Base-by-base conservation (phyloP, 2,797 vertebrate genomes). In the Fundulus diaphanus region DNA sequence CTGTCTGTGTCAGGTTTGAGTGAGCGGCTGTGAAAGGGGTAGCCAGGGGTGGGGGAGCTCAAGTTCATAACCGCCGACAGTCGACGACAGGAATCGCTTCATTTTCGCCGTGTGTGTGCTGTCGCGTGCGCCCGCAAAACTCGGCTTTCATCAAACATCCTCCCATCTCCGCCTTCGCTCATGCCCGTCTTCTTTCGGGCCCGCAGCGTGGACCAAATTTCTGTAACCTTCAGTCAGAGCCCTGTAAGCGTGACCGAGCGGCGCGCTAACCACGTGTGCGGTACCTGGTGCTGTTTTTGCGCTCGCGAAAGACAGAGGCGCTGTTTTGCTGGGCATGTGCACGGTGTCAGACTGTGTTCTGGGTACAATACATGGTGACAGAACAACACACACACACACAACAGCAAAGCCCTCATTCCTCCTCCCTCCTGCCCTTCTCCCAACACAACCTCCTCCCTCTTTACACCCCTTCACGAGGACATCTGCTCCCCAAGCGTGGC, bases 11-110 rank as follows among this genome's bases (percentile, higher is more conserved):
- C 44, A 44, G 77, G 69, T 82, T 71, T 22, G 24, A 73, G 82
- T 80, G 81, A 65, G 83, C 74, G 87, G 87, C 70, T 77, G 69
- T 51, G 74, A 54, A 66, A 75, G 73, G 77, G 85, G 87, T 85
- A 22, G 65, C 9, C 2, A 3, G n/a, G 12, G 37, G 24, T 42
- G 70, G 88, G 74, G 88, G 93, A 86, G 71, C 96, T 97, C 96
- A 97, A 97, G 96, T 96, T 97, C 95, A 95, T 96, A 96, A 95
- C 91, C 77, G 91, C 93, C 96, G 95, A 96, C 96, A 96, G 92
- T 92, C 95, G 95, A 96, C 96, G 96, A 93, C 94, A 89, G 95
- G 93, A 95, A 95, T 94, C 93, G 94, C 95, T 95, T 95, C 94
- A 95, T 86, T 82, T 88, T 82, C 87, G 85, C 84, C n/a, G n/a